Evolutionary conservation across 2,113 vertebrate genomes (phyloP), one percentile per base, ranked within the genome.

Genomic region (Prietella phreatophila): DNA sequence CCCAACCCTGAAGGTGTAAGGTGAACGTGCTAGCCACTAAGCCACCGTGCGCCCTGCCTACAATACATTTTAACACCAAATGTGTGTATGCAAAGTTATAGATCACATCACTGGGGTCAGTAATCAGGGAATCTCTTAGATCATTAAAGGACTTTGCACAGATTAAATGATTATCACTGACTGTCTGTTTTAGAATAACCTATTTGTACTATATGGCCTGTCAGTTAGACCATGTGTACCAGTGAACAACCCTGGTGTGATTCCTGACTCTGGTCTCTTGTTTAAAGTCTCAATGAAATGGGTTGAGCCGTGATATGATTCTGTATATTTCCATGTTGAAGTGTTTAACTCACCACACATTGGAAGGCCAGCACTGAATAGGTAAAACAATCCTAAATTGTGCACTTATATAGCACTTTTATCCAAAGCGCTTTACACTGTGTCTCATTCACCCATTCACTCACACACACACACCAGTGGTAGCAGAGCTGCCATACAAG

Each of bases 121-220:
- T 85, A 39, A 30, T 53, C 39, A 33, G 19, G 36, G 47, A 87
- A 67, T 85, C 61, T 36, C 36, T 81, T 55, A 81, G 75, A 78
- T 81, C 39, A 84, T 79, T 71, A 84, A 86, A 86, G 53, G 65
- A 83, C 55, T 83, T 83, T 83, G 56, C 85, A 75, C 82, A 75
- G 75, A 86, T 81, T 67, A 81, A 61, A 65, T 53, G 73, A 86
- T 89, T 36, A 89, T 75, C 30, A 27, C 13, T 79, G 63, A 39
- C 42, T 78, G 22, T 78, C 25, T 78, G 36, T 69, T 69, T 17
- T 3, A 22, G 17, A 10, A 13, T 42, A 47, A 76, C 25, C 73
- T 47, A 47, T 27, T 47, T n/a, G 75, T n/a, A 47, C 7, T 47
- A 53, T n/a, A 53, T 30, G 10, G 5, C 53, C 50, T 56, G 22